Evolutionary conservation across 2,113 vertebrate genomes (phyloP), one percentile per base, ranked within the genome.

Genomic region (Romanogobio albipinnatus): DNA sequence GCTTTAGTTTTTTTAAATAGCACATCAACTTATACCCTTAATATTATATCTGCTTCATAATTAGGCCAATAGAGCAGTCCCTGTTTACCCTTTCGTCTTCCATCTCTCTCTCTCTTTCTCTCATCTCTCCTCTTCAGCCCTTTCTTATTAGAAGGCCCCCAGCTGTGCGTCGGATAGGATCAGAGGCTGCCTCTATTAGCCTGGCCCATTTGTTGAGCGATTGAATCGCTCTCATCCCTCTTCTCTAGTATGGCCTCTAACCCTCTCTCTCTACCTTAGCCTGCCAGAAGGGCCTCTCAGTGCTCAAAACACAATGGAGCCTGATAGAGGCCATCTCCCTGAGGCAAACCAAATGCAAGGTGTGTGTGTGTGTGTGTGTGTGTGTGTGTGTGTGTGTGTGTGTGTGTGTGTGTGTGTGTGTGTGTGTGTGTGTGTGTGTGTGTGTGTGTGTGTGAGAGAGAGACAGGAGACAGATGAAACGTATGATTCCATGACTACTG

Each of bases 111-210:
- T 76, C 53, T 76, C 71, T 84, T 81, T 73, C 77, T 84, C 66
- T 80, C 82, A 43, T 86, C 75, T 86, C 79, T 88, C 84, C 92
- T 93, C 91, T 92, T 92, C 91, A 91, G 66, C 89, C 90, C 90
- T 93, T 90, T 93, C 92, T 93, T 93, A 94, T 94, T 94, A 94
- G 92, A 86, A 85, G 85, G 90, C 86, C 91, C 93, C 93, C 94
- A 95, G 94, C 93, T 94, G 94, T 92, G 93, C 89, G 89, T 91
- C 91, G 88, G 92, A 90, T 90, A 91, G 93, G 93, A 95, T 94
- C 93, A 94, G 92, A 95, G 93, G 90, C 90, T 91, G 85, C 88
- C 83, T 93, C 93, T 95, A 93, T 95, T 94, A 94, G 91, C 92
- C 90, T 91, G 91, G 93, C 94, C 93, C 92, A 95, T 95, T 94